Conservation (phyloP, 2,113 vertebrate species). For the human (Homo sapiens) region GRCh38 chr20:58704001-58704500, state of each 20-base stretch:
- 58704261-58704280: background rate
- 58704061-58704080: background rate
- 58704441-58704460: background rate
- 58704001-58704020: background rate
- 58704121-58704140: too few species aligned
- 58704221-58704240: background rate
- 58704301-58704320: background rate
- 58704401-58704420: background rate
- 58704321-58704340: background rate
- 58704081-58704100: too few species aligned
- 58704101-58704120: background rate
- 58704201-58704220: background rate
- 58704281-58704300: background rate
- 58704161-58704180: rapidly evolving
- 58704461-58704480: background rate
- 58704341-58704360: background rate
- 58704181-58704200: background rate
- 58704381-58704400: background rate
- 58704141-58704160: background rate
- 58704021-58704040: too few species aligned
- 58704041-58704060: background rate
- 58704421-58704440: too few species aligned
- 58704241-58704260: background rate
- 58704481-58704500: background rate
- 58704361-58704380: background rate